Evolutionary conservation across 2,888 invertebrate species (phyloP), one percentile per base, ranked within the genome.

Genomic region (Leptothorax acervorum): DNA sequence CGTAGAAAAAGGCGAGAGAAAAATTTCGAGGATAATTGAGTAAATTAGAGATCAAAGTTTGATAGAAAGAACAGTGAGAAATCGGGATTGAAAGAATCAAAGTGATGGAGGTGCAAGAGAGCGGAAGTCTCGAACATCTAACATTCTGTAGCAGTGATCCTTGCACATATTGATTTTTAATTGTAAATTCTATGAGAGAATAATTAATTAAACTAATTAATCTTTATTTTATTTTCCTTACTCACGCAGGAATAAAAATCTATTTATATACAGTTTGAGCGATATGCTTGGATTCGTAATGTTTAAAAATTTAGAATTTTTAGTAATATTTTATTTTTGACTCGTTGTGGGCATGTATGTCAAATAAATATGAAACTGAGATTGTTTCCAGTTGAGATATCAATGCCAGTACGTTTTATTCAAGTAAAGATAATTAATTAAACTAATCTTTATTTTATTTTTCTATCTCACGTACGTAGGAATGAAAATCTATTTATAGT

Each of bases 291-390:
- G 3, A 12, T 45, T 48, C 1, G 15, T 57, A 60, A 57, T 2
- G 8, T 74, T 45, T 48, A 48, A 48, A 48, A 62, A 60, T 62
- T 48, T 18, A 42, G 3, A 65, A 45, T 28, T 28, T 28, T 28
- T 12, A 42, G 5, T 23, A 28, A 66, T 66, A 45, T 45, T 45
- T 45, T 15, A 66, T 0, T 45, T 45, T 45, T 6, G 3, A 1
- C 5, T 63, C 12, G 11, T 55, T 57, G 18, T 28, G 18, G 18
- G 5, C 55, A 55, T 28, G n/a, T 45, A 18, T 8, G 45, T 45
- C 45, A 45, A 74, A 31, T 42, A 45, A n/a, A 74, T 35, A 9
- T 23, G 62, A 75, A 75, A 63, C 39, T 39, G 55, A 55, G 18
- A 9, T 55, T 35, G 15, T 63, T 48, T 51, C 2, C 6, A 48